A percentile compares a stretch with the other conserved stretches of the same genome.
Evolutionary conservation across 2,888 invertebrate species (phyloP).

Genomic region (Cephus spinipes): DNA sequence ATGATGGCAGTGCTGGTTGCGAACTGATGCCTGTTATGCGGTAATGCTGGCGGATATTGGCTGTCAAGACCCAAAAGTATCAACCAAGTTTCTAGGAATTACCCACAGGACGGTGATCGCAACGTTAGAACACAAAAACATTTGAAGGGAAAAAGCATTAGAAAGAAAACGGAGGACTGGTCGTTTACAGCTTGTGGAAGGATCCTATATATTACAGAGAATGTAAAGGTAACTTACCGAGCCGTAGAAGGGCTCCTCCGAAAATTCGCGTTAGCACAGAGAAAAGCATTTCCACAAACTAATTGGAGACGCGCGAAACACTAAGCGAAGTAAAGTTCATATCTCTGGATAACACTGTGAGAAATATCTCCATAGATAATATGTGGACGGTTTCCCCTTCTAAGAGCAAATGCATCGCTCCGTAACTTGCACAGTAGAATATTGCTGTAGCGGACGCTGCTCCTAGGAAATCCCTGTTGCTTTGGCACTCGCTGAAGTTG

Average conservation of each 20-base stretch:
- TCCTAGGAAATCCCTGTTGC: conserved; percentile 2
- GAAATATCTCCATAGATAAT: not conserved
- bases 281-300: not conserved
- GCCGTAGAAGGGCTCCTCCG: not conserved
- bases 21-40: not conserved
- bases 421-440: not conserved
- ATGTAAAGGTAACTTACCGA: not conserved
- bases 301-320: not conserved
- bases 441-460: not conserved
- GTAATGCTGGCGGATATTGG: not conserved
- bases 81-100: not conserved
- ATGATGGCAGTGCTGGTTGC: not conserved
- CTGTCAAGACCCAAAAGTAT: not conserved
- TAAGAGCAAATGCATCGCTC: not conserved
- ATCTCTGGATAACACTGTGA: not conserved
- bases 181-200: not conserved
- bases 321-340: not conserved
- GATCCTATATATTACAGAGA: not conserved
- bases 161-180: not conserved
- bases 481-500: not conserved
- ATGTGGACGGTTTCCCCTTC: not conserved
- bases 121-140: not conserved
- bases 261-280: not conserved
- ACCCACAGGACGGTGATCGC: not conserved
- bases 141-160: no score